Evolutionary conservation across 1,140 invertebrate genomes (phyloP), one percentile per base, ranked within the genome.

Genomic region (Calliopsis andreniformis): DNA sequence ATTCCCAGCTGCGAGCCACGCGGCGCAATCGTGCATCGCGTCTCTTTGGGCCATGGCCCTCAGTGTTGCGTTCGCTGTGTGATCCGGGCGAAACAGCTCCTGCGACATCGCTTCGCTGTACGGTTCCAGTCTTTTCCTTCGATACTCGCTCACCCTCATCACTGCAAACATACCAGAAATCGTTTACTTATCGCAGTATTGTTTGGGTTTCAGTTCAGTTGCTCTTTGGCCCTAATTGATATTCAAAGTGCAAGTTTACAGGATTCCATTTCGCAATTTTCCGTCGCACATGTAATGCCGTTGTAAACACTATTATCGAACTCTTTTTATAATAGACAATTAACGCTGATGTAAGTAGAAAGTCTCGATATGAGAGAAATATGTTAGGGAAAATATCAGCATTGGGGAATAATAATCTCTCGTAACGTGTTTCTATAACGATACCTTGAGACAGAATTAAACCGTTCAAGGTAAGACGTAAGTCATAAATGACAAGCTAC

Each of bases 141-240:
- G 93, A 89, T 97, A 97, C 83, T 97, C 96, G 85, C 96, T 97
- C 77, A 97, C 96, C 92, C 96, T 96, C 92, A 97, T 97, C n/a
- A 97, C 96, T 96, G 89, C 0, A 93, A 93, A 62, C 79, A 79
- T 7, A 58, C 32, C 18, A 42, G 6, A 20, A 25, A 2, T n/a
- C 30, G 23, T 39, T 55, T 10, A 43, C 3, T 32, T 39, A 5
- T 39, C 35, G 35, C 23, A 8, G 23, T 28, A 25, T 47, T 47
- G 16, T 47, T 47, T 18, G 16, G 16, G 14, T 16, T 18, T n/a
- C 3, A 47, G 18, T 47, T 47, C 18, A 6, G 3, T n/a, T 47
- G 45, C 16, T 47, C 45, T 47, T 42, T 10, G 42, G 16, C 42
- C 5, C 42, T 8, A 42, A 42, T 42, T 42, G 42, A 12, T 14